Evolutionary conservation across 2,888 invertebrate species (phyloP).

Genomic region (Brachyopa scutellaris): DNA sequence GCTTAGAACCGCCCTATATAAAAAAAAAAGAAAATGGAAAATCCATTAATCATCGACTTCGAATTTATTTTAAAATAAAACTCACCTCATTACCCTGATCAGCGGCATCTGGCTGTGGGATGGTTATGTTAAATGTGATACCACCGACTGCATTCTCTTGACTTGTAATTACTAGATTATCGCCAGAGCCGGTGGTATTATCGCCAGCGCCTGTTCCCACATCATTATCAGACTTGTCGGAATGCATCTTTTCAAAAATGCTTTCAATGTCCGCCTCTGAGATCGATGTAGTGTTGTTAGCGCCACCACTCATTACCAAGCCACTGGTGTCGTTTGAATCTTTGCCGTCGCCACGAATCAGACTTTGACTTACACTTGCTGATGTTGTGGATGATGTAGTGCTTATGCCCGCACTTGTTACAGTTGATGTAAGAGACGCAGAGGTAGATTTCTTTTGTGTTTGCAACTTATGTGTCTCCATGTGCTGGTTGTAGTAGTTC

Average conservation of each 20-base stretch:
- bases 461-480: slow-evolving; percentile 79
- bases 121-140: slow-evolving; percentile 82
- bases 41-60: neutral
- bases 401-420: slow-evolving; percentile 49
- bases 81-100: slow-evolving; percentile 73
- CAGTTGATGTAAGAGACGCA: slow-evolving; percentile 44
- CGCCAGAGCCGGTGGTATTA: slow-evolving; percentile 73
- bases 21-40: neutral
- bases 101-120: slow-evolving; percentile 79
- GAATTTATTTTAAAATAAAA: neutral
- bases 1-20: slow-evolving; percentile 14
- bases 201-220: slow-evolving; percentile 54
- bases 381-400: slow-evolving; percentile 61
- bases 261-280: slow-evolving; percentile 81
- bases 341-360: slow-evolving; percentile 74
- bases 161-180: slow-evolving; percentile 81
- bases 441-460: slow-evolving; percentile 74
- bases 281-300: slow-evolving; percentile 75
- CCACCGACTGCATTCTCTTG: slow-evolving; percentile 81
- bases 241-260: slow-evolving; percentile 82
- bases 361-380: slow-evolving; percentile 52
- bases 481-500: slow-evolving; percentile 82
- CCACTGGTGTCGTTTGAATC: slow-evolving; percentile 44
- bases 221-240: slow-evolving; percentile 80
- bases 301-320: slow-evolving; percentile 53